phyloP scores from a whole-genome alignment of 2,888 invertebrate genomes.

The Epirrita christyi region DNA sequence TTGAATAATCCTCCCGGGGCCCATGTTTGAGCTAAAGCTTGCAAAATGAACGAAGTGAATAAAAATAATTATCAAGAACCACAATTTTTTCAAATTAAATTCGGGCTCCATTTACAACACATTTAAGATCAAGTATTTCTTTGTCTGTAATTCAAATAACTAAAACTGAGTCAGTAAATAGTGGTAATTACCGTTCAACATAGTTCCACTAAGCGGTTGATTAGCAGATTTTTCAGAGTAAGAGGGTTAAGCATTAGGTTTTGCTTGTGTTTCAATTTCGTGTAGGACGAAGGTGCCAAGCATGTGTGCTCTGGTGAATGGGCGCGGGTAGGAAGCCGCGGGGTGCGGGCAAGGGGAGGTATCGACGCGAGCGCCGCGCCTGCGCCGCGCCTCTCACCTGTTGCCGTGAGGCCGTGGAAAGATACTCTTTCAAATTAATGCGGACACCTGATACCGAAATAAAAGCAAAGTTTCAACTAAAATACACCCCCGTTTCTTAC shows the following conservation, averaged over 20 bases:
- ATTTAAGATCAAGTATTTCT: no score
- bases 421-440: conserved; percentile 80
- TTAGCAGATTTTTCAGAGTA: not conserved
- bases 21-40: not conserved
- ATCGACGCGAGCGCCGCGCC: conserved; percentile 79
- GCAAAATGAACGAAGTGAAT: not conserved
- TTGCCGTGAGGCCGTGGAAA: conserved; percentile 82
- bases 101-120: no score
- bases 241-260: conserved; percentile 6
- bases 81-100: no score
- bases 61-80: no score
- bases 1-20: not conserved
- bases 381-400: conserved; percentile 76
- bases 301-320: conserved; percentile 77
- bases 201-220: not conserved
- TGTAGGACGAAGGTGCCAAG: conserved; percentile 39
- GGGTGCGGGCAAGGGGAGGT: conserved; percentile 62
- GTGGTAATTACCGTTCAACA: not conserved
- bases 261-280: conserved; percentile 37
- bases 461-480: conserved; percentile 63
- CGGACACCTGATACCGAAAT: conserved; percentile 78
- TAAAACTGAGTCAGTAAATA: no score
- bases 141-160: no score
- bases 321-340: conserved; percentile 58
- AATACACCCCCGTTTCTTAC: conserved; percentile 42